Conservation (phyloP, 2,888 invertebrate species). For the Sinotaia quadrata region DNA sequence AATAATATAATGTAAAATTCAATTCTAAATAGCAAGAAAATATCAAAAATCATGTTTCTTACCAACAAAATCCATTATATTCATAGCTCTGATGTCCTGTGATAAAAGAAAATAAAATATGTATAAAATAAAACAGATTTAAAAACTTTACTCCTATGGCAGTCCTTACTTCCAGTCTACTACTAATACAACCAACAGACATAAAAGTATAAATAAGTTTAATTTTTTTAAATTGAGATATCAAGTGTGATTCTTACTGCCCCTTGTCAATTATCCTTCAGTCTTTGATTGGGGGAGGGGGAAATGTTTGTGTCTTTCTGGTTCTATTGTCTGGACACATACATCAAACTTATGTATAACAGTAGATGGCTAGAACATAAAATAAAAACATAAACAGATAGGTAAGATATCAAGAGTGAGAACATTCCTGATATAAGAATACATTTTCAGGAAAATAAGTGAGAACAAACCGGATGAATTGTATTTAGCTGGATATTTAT, state of each 20-base stretch:
- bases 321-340: no score
- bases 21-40: no score
- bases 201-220: background rate
- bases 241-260: no score
- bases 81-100: slow-evolving; percentile 39
- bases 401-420: background rate
- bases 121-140: background rate
- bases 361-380: background rate
- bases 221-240: no score
- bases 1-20: no score
- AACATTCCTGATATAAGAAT: background rate
- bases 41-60: slow-evolving; percentile 21
- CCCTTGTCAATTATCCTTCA: no score
- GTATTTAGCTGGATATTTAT: slow-evolving; percentile 18
- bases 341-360: no score
- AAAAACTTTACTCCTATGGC: no score
- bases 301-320: no score
- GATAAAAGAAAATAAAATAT: slow-evolving; percentile 5
- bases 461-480: slow-evolving; percentile 5
- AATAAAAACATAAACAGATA: background rate
- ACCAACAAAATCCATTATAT: slow-evolving; percentile 39
- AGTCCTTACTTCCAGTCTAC: background rate
- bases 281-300: no score
- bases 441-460: background rate
- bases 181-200: background rate